These are phyloP conservation scores for Drosophila cyrtoloma DNA, from an alignment of 2,888 invertebrate species.

Conservation along the genomic window DNA sequence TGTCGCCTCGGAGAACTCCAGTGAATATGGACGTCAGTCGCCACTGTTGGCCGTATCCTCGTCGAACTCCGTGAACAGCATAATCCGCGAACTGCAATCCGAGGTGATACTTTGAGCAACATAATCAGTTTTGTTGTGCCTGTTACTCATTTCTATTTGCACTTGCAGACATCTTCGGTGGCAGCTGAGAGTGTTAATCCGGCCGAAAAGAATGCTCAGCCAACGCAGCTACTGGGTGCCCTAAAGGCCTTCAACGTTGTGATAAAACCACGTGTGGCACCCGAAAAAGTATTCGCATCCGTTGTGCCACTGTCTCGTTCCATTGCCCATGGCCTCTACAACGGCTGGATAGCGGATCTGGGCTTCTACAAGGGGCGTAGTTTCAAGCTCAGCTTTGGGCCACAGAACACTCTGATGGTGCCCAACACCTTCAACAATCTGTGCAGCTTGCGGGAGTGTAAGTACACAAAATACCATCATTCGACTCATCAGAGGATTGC, in stretches of 20 bases:
- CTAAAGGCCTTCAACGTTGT: constrained; percentile 65
- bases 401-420: constrained; percentile 87
- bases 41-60: constrained; percentile 62
- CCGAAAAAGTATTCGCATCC: constrained; percentile 84
- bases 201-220: constrained; percentile 1
- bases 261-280: constrained; percentile 85
- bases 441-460: constrained; percentile 49
- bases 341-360: constrained; percentile 86
- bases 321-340: constrained; percentile 72
- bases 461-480: not conserved
- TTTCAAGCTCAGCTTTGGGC: constrained; percentile 91
- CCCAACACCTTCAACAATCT: constrained; percentile 84
- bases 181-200: constrained; percentile 38
- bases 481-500: not conserved
- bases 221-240: not conserved
- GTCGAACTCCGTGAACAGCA: constrained; percentile 68
- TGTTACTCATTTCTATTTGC: constrained; percentile 1
- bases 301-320: constrained; percentile 84
- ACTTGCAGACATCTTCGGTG: constrained; percentile 58
- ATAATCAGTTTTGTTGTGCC: not conserved
- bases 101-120: constrained; percentile 54
- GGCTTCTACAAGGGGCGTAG: constrained; percentile 88
- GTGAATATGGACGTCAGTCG: constrained; percentile 68
- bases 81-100: constrained; percentile 56
- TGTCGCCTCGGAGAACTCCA: constrained; percentile 72